Base-by-base conservation (phyloP, 2,113 vertebrate genomes). In the Agapornis roseicollis region DNA sequence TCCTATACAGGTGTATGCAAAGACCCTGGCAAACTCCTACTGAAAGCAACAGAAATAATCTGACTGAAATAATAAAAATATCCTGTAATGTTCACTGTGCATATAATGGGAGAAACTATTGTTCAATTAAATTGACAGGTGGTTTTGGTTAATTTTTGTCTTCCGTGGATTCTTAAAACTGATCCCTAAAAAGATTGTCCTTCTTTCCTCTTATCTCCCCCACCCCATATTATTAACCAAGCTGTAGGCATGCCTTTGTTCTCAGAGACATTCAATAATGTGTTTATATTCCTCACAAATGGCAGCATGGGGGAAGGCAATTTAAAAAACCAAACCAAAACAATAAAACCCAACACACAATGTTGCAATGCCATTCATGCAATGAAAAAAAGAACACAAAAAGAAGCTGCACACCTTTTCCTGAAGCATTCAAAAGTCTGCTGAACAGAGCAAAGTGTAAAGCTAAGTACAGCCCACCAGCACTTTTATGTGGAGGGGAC, bases 361-460 rank as follows among this genome's bases (percentile, higher is more conserved):
- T 5, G 44, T 31, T 37, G 47, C 71, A 81, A 60, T 31, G 35
- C 16, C 69, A 69, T 44, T 72, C 88, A 24, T 89, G 44, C 92
- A 92, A 65, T 4, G 33, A 11, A 81, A 42, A 42, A 72, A 87
- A 12, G 29, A 88, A 35, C 3, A 5, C 13, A 35, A 80, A 50
- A 70, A 33, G 53, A 70, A 78, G 42, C 23, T 31, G 31, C 7
- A 0, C 23, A 16, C 50, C 18, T 83, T 79, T 71, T 76, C 61
- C 52, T 35, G 47, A 84, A 68, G 50, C 2, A 0, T 55, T 79
- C 49, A 23, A 33, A 80, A 72, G 33, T 4, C 55, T 11, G 0
- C 25, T 0, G 0, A 78, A 71, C 27, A 31, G 24, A 49, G 28
- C 27, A 19, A 80, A 58, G 28, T 1, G 1, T 22, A 18, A 31